A percentile compares a stretch with the other conserved stretches of the same genome.
These are phyloP conservation scores for Clarias macrocephalus DNA, from an alignment of 2,113 vertebrate species.

Conservation along the genomic window DNA sequence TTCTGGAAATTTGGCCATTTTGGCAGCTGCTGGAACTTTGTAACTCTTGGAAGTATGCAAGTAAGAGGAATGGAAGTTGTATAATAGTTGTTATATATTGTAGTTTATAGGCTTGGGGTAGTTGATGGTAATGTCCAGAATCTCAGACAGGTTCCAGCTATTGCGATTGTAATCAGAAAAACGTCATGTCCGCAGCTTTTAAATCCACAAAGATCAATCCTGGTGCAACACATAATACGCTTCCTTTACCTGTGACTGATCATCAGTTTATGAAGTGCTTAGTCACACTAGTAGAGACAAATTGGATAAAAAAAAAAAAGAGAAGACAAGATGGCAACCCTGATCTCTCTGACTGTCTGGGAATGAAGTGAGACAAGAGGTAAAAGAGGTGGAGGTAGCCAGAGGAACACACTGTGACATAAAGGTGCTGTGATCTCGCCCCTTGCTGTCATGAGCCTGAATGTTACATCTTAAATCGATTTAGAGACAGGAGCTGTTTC, in stretches of 20 bases:
- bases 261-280: background rate
- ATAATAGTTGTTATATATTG: too few species aligned
- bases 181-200: background rate
- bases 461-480: slow-evolving; percentile 28
- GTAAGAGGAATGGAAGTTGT: too few species aligned
- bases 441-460: slow-evolving; percentile 10
- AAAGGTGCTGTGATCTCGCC: slow-evolving; percentile 9
- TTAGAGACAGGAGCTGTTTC: background rate
- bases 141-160: background rate
- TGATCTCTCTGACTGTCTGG: background rate
- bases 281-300: background rate
- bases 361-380: background rate
- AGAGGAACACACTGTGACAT: slow-evolving; percentile 2
- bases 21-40: too few species aligned
- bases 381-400: background rate
- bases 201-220: background rate
- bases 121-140: background rate
- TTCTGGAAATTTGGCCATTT: background rate
- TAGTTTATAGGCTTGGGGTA: background rate
- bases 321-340: background rate
- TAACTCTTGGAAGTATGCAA: background rate
- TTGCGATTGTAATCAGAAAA: background rate
- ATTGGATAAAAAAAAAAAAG: background rate
- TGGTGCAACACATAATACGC: background rate
- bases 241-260: slow-evolving; percentile 1